Percentiles rank a stretch among this genome's conserved stretches.
These are phyloP conservation scores for Bombycilla garrulus DNA, from an alignment of 2,113 vertebrate species.

Conservation along the genomic window DNA sequence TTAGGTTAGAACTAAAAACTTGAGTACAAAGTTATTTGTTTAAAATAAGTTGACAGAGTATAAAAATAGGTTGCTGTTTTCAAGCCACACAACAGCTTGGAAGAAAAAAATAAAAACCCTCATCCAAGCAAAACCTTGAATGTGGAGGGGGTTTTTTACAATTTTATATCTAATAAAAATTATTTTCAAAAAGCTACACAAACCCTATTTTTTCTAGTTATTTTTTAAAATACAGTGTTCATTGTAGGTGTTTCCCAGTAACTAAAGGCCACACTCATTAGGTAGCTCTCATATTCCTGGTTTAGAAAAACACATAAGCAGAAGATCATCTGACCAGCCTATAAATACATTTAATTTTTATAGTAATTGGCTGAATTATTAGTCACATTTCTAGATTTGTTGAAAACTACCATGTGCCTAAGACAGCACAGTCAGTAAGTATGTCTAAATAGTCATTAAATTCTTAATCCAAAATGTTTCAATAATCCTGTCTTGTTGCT, in stretches of 20 bases:
- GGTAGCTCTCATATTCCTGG: not conserved
- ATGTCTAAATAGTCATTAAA: not conserved
- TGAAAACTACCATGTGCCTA: not conserved
- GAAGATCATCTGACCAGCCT: not conserved
- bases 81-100: not conserved
- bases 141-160: not conserved
- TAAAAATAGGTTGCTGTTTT: not conserved
- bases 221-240: not conserved
- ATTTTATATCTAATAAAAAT: not conserved
- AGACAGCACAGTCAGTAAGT: not conserved
- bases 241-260: not conserved
- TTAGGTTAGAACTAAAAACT: not conserved
- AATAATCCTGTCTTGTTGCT: not conserved
- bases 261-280: not conserved
- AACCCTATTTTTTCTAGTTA: not conserved
- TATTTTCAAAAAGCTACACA: not conserved
- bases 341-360: not conserved
- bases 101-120: not conserved
- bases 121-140: not conserved
- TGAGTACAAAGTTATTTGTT: not conserved
- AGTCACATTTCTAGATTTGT: not conserved
- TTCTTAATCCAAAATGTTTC: not conserved
- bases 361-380: not conserved
- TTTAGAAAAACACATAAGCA: not conserved
- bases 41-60: not conserved